Base-by-base conservation (phyloP, 2,797 vertebrate species). In the Coreius guichenoti region DNA sequence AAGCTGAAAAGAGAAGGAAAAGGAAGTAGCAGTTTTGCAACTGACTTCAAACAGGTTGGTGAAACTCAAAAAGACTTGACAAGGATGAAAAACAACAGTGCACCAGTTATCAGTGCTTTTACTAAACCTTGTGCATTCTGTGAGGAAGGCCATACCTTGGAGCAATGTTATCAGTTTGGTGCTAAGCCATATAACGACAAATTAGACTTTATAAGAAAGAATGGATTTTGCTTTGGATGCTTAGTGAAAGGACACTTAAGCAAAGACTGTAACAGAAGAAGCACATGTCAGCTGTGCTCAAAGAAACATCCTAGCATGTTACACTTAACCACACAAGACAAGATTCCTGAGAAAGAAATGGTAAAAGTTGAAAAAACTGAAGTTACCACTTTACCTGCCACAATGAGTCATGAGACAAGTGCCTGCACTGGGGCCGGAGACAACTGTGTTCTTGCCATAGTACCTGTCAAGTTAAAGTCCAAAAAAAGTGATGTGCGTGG, bases 191-290 rank as follows among this genome's bases (percentile, higher is more conserved):
- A 84, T 31, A 84, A 81, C 21, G 81, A 79, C 17, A 80, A 29
- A 36, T 17, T 87, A 2, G 58, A 67, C 1, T 84, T 85, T 51
- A 0, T 51, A n/a, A 82, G 61, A 63, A 85, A 86, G 39, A 65
- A 58, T 26, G 7, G 70, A 54, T 72, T 87, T 19, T 81, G 81
- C 29, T 89, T 86, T 86, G 77, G 77, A 1, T 89, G 81, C 39
- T 75, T 88, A 8, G 13, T 81, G 4, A 88, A 86, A 45, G 81
- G 81, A 13, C 84, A 86, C 16, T 14, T 84, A 23, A 88, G 70
- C 51, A 88, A 75, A 73, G 58, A 84, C 1, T 86, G 81, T 8
- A 85, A 68, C 43, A 82, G 11, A 21, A 65, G 58, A 74, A 56
- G 26, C 26, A 63, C 75, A 3, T 80, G 83, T 63, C 31, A 80